Conservation (phyloP, 1,140 invertebrate genomes). For the Lutraria rhynchaena region DNA sequence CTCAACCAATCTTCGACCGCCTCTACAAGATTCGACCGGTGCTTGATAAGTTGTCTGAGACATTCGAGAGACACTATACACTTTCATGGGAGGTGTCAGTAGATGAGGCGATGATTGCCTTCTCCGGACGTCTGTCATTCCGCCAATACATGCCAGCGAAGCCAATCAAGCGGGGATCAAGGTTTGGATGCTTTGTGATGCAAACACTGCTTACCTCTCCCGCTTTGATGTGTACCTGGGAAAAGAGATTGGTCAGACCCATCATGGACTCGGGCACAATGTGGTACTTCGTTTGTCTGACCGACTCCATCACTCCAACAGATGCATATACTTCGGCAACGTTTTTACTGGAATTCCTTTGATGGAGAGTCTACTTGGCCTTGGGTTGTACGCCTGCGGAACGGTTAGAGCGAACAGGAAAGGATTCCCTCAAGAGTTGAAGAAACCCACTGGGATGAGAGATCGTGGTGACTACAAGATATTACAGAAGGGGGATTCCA, state of each 20-base stretch:
- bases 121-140: constrained; percentile 78
- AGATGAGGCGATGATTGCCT: constrained; percentile 82
- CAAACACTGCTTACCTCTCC: constrained; percentile 54
- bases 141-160: constrained; percentile 81
- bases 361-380: constrained; percentile 1
- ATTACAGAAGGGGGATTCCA: constrained; percentile 1
- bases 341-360: constrained; percentile 47
- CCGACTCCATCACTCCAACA: constrained; percentile 6
- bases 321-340: constrained; percentile 3
- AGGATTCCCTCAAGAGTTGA: constrained; percentile 17
- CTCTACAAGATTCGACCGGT: neutral
- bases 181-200: constrained; percentile 69
- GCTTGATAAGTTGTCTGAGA: neutral
- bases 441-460: constrained; percentile 5
- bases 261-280: constrained; percentile 34
- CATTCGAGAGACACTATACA: neutral
- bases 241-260: neutral
- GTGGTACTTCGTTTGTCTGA: neutral
- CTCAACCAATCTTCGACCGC: neutral
- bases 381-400: constrained; percentile 37
- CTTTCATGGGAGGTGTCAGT: constrained; percentile 18
- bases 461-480: neutral
- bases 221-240: constrained; percentile 39
- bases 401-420: constrained; percentile 30
- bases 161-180: constrained; percentile 82